Percentiles rank a stretch among this genome's conserved stretches.
Evolutionary conservation across 2,113 vertebrate species (phyloP).

Genomic region (Alligator mississippiensis): DNA sequence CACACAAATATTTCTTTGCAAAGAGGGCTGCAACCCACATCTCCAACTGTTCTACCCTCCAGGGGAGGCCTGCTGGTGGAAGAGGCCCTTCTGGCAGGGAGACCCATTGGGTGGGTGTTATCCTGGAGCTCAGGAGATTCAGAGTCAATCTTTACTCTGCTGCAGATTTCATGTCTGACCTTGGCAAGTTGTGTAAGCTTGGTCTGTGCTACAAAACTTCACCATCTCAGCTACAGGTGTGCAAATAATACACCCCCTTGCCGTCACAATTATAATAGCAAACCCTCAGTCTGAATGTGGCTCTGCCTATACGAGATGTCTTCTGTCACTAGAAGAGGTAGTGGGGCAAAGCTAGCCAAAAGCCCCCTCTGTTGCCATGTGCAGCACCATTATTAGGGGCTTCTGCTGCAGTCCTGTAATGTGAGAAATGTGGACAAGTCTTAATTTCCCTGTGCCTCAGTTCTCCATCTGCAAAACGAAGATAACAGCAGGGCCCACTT

Average conservation of each 20-base stretch:
- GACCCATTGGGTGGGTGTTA: not conserved
- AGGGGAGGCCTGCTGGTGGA: not conserved
- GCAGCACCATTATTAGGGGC: too few relatives aligned
- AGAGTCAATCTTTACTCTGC: not conserved
- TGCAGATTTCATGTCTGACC: not conserved
- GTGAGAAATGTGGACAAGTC: not conserved
- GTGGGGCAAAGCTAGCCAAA: too few relatives aligned
- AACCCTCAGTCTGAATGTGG: too few relatives aligned
- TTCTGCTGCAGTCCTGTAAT: too few relatives aligned
- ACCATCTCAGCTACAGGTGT: too few relatives aligned
- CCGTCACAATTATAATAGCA: too few relatives aligned
- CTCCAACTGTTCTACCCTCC: not conserved
- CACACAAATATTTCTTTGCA: rapidly evolving
- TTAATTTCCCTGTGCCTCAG: not conserved
- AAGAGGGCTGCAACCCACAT: not conserved
- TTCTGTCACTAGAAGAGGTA: too few relatives aligned
- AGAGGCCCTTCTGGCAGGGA: not conserved
- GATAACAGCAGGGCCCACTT: not conserved
- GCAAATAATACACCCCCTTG: too few relatives aligned
- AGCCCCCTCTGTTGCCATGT: too few relatives aligned
- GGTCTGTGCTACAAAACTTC: too few relatives aligned
- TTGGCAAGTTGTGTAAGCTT: too few relatives aligned
- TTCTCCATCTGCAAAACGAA: not conserved
- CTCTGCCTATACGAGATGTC: too few relatives aligned
- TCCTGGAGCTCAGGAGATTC: not conserved